Evolutionary conservation across 1,140 invertebrate genomes (phyloP).

Genomic region (Archivesica marissinica): DNA sequence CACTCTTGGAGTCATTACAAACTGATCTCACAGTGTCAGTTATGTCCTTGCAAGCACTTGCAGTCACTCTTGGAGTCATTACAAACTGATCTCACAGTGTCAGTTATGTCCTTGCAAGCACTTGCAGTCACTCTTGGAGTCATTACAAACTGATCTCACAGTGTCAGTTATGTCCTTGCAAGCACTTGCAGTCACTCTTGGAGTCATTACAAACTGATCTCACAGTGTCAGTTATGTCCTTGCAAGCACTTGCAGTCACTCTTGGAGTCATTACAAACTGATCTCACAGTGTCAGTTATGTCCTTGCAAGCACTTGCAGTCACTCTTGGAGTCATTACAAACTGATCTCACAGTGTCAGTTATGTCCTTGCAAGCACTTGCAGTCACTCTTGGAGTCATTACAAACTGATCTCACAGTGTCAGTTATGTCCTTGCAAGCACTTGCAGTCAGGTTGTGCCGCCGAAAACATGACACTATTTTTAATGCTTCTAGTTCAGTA

Average conservation of each 20-base stretch:
- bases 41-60: slow-evolving; percentile 54
- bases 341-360: too few species aligned
- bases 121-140: slow-evolving; percentile 28
- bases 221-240: slow-evolving; percentile 57
- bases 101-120: slow-evolving; percentile 53
- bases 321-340: slow-evolving; percentile 42
- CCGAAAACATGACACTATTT: background rate
- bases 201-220: too few species aligned
- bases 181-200: slow-evolving; percentile 37
- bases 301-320: slow-evolving; percentile 44
- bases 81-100: too few species aligned
- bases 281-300: too few species aligned
- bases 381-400: slow-evolving; percentile 41
- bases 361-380: slow-evolving; percentile 2
- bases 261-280: too few species aligned
- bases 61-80: slow-evolving; percentile 28
- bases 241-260: slow-evolving; percentile 23
- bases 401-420: too few species aligned
- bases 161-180: slow-evolving; percentile 52
- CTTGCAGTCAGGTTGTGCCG: background rate
- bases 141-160: too few species aligned
- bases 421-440: slow-evolving; percentile 53
- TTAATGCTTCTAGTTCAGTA: too few species aligned
- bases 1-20: slow-evolving; percentile 42
- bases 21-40: too few species aligned